These are phyloP conservation scores for Psilopogon haemacephalus DNA, from an alignment of 2,113 vertebrate genomes.

Conservation along the genomic window DNA sequence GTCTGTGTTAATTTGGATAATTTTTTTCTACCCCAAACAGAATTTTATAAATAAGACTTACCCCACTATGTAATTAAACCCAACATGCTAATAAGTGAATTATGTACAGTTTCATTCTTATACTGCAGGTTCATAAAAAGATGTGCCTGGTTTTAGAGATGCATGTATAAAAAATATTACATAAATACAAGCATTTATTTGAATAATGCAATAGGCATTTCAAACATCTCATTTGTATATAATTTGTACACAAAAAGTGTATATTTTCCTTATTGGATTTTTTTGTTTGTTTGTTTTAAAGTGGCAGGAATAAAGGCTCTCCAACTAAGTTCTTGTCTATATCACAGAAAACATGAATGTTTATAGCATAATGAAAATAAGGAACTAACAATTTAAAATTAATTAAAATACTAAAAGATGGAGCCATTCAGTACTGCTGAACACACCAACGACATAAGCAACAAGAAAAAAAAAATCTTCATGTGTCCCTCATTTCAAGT, in stretches of 20 bases:
- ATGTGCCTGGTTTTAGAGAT: background rate
- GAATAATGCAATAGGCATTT: background rate
- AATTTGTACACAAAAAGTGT: background rate
- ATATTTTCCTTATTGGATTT: background rate
- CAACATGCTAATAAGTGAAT: background rate
- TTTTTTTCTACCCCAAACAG: no score
- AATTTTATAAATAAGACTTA: no score
- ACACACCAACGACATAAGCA: background rate
- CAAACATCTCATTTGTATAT: background rate
- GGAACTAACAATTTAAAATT: background rate
- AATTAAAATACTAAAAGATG: background rate
- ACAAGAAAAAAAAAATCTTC: background rate
- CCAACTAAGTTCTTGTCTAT: background rate
- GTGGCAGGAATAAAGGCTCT: background rate
- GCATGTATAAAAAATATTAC: background rate
- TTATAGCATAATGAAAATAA: background rate
- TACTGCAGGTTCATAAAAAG: background rate
- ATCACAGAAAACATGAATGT: background rate
- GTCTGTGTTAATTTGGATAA: background rate
- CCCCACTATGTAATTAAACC: background rate
- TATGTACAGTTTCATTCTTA: background rate
- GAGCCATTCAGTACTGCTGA: background rate
- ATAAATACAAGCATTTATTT: background rate
- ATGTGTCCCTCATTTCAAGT: background rate
- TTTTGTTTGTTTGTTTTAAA: background rate